Percentiles rank a stretch among this genome's conserved stretches.
Evolutionary conservation across 1,140 invertebrate genomes (phyloP).

Genomic region (Drosophila kohkoa): DNA sequence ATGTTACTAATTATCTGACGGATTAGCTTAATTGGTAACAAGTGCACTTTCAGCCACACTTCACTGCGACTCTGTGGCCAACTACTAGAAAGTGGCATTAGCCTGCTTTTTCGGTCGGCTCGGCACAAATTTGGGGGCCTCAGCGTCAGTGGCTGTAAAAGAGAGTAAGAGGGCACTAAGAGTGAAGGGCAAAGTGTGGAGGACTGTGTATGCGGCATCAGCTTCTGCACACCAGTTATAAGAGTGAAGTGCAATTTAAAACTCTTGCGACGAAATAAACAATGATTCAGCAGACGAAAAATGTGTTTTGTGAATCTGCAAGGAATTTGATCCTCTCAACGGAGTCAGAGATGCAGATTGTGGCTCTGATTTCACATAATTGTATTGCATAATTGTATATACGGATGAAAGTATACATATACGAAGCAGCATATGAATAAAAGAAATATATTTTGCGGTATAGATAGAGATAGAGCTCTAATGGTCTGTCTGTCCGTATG

Average conservation of each 20-base stretch:
- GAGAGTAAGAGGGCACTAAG: slow-evolving; percentile 8
- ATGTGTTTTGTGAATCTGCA: too few relatives aligned
- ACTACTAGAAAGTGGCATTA: slow-evolving; percentile 80
- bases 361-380: too few relatives aligned
- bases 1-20: slow-evolving; percentile 83
- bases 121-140: slow-evolving; percentile 53
- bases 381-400: too few relatives aligned
- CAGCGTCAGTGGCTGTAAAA: slow-evolving; percentile 9
- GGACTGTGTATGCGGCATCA: slow-evolving; percentile 7
- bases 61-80: slow-evolving; percentile 77
- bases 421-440: too few relatives aligned
- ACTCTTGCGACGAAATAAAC: slow-evolving; percentile 74
- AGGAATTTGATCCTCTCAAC: too few relatives aligned
- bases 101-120: slow-evolving; percentile 68
- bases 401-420: too few relatives aligned
- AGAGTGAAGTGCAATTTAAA: slow-evolving; percentile 73
- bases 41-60: slow-evolving; percentile 81
- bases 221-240: slow-evolving; percentile 56
- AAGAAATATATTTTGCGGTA: too few relatives aligned
- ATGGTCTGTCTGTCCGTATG: too few relatives aligned
- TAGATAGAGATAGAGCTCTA: too few relatives aligned
- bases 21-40: slow-evolving; percentile 83
- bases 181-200: background rate
- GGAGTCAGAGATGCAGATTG: too few relatives aligned
- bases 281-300: background rate